Evolutionary conservation across 2,888 invertebrate genomes (phyloP).

Genomic region (Nasonovia ribisnigri): DNA sequence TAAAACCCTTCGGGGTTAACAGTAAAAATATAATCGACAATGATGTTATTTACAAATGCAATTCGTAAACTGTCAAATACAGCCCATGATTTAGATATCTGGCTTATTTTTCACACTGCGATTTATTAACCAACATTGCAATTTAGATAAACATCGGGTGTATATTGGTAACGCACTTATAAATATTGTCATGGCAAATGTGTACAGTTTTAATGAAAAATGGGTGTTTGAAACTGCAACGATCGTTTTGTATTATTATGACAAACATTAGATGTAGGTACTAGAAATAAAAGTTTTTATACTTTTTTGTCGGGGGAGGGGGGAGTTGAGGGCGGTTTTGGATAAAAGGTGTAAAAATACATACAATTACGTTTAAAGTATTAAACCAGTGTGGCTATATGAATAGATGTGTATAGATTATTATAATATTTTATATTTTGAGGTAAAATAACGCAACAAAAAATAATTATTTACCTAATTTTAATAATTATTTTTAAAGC

Average conservation of each 20-base stretch:
- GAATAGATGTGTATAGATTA: background rate
- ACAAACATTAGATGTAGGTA: slow-evolving; percentile 18
- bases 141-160: slow-evolving; percentile 39
- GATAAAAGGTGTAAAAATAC: too few relatives aligned
- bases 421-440: too few relatives aligned
- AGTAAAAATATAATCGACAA: slow-evolving; percentile 35
- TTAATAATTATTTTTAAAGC: too few relatives aligned
- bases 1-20: slow-evolving; percentile 21
- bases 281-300: background rate
- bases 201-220: slow-evolving; percentile 35
- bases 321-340: too few relatives aligned
- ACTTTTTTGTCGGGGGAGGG: background rate
- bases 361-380: background rate
- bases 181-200: background rate
- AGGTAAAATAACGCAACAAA: too few relatives aligned
- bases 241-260: background rate
- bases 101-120: slow-evolving; percentile 48
- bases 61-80: slow-evolving; percentile 52
- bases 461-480: too few relatives aligned
- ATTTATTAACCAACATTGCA: slow-evolving; percentile 37
- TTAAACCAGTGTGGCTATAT: background rate
- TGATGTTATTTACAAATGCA: slow-evolving; percentile 38
- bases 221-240: background rate
- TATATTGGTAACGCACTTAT: slow-evolving; percentile 26
- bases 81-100: slow-evolving; percentile 47